Conservation (phyloP, 2,888 invertebrate genomes). For the Harpalus rufipes region DNA sequence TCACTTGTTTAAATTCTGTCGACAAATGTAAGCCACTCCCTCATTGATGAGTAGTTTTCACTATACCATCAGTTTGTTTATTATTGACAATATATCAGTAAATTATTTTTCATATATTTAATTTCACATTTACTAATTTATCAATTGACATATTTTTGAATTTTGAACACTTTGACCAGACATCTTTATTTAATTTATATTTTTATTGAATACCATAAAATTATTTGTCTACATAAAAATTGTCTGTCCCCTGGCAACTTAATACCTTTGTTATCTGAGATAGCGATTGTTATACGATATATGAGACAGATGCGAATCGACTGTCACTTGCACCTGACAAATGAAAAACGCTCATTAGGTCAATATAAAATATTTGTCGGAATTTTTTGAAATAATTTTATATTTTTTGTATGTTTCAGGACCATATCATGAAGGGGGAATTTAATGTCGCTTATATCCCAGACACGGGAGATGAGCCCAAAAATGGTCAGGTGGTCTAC, state of each 20-base stretch:
- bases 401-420: slow-evolving; percentile 29
- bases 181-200: no score
- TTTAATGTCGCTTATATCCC: slow-evolving; percentile 53
- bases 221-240: background rate
- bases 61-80: no score
- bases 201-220: background rate
- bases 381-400: slow-evolving; percentile 1
- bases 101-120: no score
- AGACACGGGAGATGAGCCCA: slow-evolving; percentile 50
- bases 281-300: slow-evolving; percentile 4
- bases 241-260: background rate
- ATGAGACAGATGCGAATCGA: background rate
- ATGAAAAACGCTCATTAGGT: background rate
- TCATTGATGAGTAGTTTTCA: no score
- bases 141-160: no score
- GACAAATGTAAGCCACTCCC: no score
- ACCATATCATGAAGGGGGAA: slow-evolving; percentile 50
- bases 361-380: background rate
- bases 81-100: no score
- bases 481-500: slow-evolving; percentile 16
- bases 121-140: no score
- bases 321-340: slow-evolving; percentile 24
- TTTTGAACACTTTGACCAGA: no score
- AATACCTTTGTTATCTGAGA: slow-evolving; percentile 6
- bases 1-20: no score